Evolutionary conservation across 2,888 invertebrate genomes (phyloP), one percentile per base, ranked within the genome.

Genomic region (Tetragnatha montana): DNA sequence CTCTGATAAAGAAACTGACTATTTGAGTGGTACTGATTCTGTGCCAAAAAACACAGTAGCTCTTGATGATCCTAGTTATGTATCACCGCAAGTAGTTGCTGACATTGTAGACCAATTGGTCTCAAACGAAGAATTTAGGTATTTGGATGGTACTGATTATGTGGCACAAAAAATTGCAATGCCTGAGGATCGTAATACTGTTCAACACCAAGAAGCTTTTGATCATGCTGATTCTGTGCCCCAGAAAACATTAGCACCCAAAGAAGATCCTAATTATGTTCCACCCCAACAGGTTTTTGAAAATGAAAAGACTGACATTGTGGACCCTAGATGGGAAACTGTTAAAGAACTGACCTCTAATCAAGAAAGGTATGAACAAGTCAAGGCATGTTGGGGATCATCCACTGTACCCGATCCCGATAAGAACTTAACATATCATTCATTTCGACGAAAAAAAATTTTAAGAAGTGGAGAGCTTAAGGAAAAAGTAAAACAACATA

Each of bases 361-460:
- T 79, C 79, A 90, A 80, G 80, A 90, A 76, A 68, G 87, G 12
- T 90, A 90, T 22, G 51, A 71, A 69, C 74, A 82, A 69, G 90
- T 90, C 1, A 60, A 50, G 22, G 50, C 78, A 7, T 80, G 82
- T n/a, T 90, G 90, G 90, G 47, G 21, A 14, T 74, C 82, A n/a
- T 7, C 49, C 22, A 87, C 14, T 6, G 47, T 90, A 22, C 90
- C 87, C 8, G 71, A 90, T 90, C 90, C 90, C 0, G 79, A 87
- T 35, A 82, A 60, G 49, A 81, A 90, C 79, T 73, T 90, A 14
- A 90, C 90, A 2, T 82, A 70, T 75, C 83, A 87, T 68, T 90
- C 87, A 8, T 81, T 69, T 22, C n/a, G 47, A 17, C 14, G 10
- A 14, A 12, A 10, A 22, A 51, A 47, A n/a, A 6, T 70, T n/a